phyloP scores from a whole-genome alignment of 1,140 invertebrate genomes.

The Pseudachorutes palmiensis region DNA sequence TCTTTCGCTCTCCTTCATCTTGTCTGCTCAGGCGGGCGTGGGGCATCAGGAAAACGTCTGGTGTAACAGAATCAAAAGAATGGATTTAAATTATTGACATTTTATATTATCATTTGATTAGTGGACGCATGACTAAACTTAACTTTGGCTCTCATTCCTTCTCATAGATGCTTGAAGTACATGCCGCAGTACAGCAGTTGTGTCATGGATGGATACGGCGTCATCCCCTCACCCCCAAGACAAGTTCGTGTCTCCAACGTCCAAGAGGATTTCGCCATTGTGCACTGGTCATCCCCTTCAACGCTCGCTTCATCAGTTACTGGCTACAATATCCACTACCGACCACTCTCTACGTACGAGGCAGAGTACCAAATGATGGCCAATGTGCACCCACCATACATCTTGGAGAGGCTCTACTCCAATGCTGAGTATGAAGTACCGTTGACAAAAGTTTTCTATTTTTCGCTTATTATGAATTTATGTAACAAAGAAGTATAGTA shows the following conservation, averaged over 20 bases:
- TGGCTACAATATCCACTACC: constrained; percentile 59
- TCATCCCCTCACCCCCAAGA: constrained; percentile 58
- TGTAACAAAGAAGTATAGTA: no score
- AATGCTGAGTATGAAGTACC: constrained; percentile 65
- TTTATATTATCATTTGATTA: constrained; percentile 11
- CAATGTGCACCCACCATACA: constrained; percentile 53
- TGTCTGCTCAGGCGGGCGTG: no score
- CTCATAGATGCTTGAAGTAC: constrained; percentile 62
- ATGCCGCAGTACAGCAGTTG: constrained; percentile 71
- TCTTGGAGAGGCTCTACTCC: constrained; percentile 62
- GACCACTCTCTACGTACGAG: constrained; percentile 45
- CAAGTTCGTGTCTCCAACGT: constrained; percentile 60
- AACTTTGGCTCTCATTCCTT: constrained; percentile 5
- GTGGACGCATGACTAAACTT: not conserved
- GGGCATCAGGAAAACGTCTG: no score
- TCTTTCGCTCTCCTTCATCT: not conserved
- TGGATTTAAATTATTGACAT: constrained; percentile 10
- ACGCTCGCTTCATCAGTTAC: constrained; percentile 60
- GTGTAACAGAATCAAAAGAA: no score
- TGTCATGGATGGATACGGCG: constrained; percentile 70
- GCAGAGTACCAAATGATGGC: constrained; percentile 49
- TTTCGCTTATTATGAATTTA: no score
- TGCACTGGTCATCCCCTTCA: constrained; percentile 67
- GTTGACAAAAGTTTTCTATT: not conserved
- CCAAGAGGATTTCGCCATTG: constrained; percentile 61